phyloP scores from a whole-genome alignment of 2,113 vertebrate species.

The Carassius auratus region DNA sequence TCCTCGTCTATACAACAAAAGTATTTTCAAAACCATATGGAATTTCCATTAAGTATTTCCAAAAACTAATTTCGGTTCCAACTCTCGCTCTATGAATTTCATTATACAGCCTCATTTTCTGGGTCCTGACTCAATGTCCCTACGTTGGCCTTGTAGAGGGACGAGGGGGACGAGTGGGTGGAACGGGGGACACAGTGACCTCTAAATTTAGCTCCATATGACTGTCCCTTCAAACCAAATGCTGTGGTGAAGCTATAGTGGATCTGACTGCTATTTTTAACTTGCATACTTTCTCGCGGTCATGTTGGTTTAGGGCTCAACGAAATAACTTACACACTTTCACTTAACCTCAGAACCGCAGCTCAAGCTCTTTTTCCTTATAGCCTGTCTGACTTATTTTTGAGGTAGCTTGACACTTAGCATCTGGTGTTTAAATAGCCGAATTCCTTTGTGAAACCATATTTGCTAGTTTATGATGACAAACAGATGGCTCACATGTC shows the following conservation, averaged over 20 bases:
- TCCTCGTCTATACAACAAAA: background rate
- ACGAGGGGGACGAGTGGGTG: background rate
- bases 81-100: background rate
- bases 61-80: background rate
- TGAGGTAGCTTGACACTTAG: background rate
- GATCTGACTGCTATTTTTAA: conserved; percentile 49
- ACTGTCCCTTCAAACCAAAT: conserved; percentile 24
- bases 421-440: background rate
- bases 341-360: background rate
- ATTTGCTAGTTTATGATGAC: conserved; percentile 13
- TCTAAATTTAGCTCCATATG: conserved; percentile 44
- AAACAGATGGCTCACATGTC: conserved; percentile 32
- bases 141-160: background rate
- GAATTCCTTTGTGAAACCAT: background rate
- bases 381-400: background rate
- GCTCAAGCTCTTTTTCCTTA: background rate
- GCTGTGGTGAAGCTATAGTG: conserved; percentile 43
- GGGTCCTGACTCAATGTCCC: background rate
- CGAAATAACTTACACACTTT: background rate
- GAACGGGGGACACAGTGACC: background rate
- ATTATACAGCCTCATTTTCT: background rate
- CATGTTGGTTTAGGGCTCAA: background rate
- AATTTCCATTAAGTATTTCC: background rate
- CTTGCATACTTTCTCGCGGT: conserved; percentile 37
- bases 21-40: background rate